These are phyloP conservation scores for Aythya baeri DNA, from an alignment of 2,113 vertebrate genomes.

Conservation along the genomic window DNA sequence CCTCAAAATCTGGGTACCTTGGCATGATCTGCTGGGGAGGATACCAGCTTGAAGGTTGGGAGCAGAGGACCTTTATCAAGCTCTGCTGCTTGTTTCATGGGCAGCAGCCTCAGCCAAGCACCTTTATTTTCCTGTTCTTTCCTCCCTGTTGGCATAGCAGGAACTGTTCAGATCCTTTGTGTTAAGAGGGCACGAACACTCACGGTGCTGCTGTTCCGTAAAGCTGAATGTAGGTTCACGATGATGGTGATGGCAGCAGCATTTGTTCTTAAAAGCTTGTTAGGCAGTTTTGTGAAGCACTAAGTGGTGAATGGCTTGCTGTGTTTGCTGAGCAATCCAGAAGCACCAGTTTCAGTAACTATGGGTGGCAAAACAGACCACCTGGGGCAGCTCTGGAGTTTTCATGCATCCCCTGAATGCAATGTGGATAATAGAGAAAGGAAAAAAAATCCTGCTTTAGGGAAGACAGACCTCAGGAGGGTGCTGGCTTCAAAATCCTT, in stretches of 20 bases:
- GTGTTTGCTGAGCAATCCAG: not conserved
- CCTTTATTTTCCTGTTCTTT: not conserved
- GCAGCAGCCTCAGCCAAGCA: not conserved
- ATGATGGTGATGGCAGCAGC: not conserved
- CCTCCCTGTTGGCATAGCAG: rapidly evolving
- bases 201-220: not conserved
- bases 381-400: not conserved
- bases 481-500: not conserved
- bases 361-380: not conserved
- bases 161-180: not conserved
- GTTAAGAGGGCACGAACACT: not conserved
- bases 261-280: not conserved
- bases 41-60: not conserved
- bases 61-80: not conserved
- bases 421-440: not conserved
- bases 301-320: not conserved
- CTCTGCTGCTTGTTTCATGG: not conserved
- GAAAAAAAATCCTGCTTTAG: not conserved
- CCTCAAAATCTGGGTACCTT: not conserved
- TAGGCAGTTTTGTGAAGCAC: not conserved
- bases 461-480: not conserved
- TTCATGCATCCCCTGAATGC: not conserved
- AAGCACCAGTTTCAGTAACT: not conserved
- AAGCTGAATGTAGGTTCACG: not conserved
- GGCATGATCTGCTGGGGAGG: not conserved